These are phyloP conservation scores for Hypomesus transpacificus DNA, from an alignment of 2,113 vertebrate species.

Conservation along the genomic window DNA sequence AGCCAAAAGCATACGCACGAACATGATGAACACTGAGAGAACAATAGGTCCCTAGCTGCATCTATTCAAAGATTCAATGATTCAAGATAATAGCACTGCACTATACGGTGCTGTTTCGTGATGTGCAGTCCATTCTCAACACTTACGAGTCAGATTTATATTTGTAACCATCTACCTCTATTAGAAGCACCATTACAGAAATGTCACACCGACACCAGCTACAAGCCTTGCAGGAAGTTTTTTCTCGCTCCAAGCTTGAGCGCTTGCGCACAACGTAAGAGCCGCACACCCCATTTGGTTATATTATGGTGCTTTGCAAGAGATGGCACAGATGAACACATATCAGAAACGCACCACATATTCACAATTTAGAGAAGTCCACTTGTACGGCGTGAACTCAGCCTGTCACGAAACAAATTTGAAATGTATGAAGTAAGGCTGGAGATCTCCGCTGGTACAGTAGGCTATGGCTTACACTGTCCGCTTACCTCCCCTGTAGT, in stretches of 20 bases:
- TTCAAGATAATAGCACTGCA: neutral
- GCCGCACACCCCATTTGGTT: slow-evolving; percentile 43
- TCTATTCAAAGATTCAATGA: neutral
- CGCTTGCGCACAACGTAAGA: slow-evolving; percentile 63
- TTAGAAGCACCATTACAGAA: neutral
- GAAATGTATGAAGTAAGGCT: slow-evolving; percentile 3
- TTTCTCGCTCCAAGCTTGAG: slow-evolving; percentile 37
- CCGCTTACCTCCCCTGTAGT: slow-evolving; percentile 65
- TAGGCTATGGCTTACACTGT: neutral
- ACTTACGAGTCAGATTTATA: neutral
- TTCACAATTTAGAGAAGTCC: slow-evolving; percentile 40
- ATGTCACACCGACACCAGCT: slow-evolving; percentile 4
- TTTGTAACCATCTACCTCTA: neutral
- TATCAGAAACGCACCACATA: slow-evolving; percentile 8
- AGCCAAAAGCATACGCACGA: too few relatives aligned
- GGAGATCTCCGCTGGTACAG: neutral
- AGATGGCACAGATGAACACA: slow-evolving; percentile 50
- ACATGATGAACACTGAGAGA: too few relatives aligned
- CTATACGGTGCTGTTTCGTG: neutral
- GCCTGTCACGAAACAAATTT: slow-evolving; percentile 24
- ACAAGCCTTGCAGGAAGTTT: slow-evolving; percentile 54
- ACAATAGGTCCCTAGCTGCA: neutral
- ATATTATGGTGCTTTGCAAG: slow-evolving; percentile 47
- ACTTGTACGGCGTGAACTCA: slow-evolving; percentile 27
- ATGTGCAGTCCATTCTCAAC: neutral